These are phyloP conservation scores for Anthopleura xanthogrammica DNA, from an alignment of 92 coral and sea anemone species.

Conservation along the genomic window DNA sequence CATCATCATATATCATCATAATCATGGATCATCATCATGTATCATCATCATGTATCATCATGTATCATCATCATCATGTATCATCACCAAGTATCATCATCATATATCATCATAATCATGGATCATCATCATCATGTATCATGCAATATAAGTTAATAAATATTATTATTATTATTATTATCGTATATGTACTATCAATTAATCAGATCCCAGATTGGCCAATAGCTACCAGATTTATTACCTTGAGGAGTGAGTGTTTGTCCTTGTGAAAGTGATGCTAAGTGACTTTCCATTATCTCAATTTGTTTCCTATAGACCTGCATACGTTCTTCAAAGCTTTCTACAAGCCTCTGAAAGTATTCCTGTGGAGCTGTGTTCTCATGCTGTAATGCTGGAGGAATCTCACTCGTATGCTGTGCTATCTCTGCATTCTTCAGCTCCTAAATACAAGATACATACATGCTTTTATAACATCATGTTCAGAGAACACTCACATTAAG, in stretches of 20 bases:
- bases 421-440: constrained; percentile 98
- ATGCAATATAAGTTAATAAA: too few relatives aligned
- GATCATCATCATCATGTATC: too few relatives aligned
- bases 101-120: too few relatives aligned
- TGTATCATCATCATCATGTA: too few relatives aligned
- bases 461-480: not conserved
- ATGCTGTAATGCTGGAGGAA: constrained; percentile 92
- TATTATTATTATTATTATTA: not conserved
- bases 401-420: constrained; percentile 91
- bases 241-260: constrained; percentile 97
- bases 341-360: constrained; percentile 87
- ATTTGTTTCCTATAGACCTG: constrained; percentile 86
- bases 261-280: constrained; percentile 88
- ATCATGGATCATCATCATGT: too few relatives aligned
- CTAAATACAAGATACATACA: constrained; percentile 28
- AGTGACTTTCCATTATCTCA: constrained; percentile 92
- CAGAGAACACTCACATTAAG: not conserved
- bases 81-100: too few relatives aligned
- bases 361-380: constrained; percentile 93
- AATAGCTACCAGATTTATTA: not conserved
- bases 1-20: too few relatives aligned
- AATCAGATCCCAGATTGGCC: not conserved
- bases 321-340: constrained; percentile 97
- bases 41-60: too few relatives aligned
- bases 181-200: too few relatives aligned